Conservation (phyloP, 2,797 vertebrate species). For the Gymnodraco acuticeps region DNA sequence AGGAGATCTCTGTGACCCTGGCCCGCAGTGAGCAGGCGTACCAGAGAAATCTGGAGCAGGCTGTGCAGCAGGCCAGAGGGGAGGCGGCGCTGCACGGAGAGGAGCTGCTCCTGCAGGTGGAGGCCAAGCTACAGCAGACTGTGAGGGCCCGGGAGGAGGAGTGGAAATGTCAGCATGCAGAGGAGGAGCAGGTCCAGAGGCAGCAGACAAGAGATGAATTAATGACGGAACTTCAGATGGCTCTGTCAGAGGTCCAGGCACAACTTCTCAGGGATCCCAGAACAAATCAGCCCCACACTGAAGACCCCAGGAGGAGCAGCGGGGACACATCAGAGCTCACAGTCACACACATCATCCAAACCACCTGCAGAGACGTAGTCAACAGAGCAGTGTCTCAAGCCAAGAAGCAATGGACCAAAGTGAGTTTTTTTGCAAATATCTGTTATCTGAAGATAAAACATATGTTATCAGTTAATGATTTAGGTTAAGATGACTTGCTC, state of each 20-base stretch:
- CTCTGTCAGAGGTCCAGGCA: conserved; percentile 82
- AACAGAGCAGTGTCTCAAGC: conserved; percentile 76
- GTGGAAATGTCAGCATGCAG: conserved; percentile 82
- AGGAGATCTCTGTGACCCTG: conserved; percentile 89
- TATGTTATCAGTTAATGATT: not conserved
- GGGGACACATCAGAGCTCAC: conserved; percentile 32
- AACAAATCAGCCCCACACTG: conserved; percentile 49
- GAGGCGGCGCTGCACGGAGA: conserved; percentile 77
- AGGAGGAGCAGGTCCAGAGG: conserved; percentile 75
- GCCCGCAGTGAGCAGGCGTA: conserved; percentile 86
- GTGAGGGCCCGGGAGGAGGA: conserved; percentile 83
- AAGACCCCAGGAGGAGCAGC: conserved; percentile 45
- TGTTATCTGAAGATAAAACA: not conserved
- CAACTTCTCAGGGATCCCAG: conserved; percentile 63
- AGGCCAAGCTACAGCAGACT: conserved; percentile 84
- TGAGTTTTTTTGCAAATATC: conserved; percentile 67
- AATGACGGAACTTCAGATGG: conserved; percentile 80
- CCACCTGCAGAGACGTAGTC: conserved; percentile 81
- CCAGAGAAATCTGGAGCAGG: conserved; percentile 78
- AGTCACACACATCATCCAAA: conserved; percentile 81
- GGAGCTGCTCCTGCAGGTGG: conserved; percentile 86
- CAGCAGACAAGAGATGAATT: conserved; percentile 81
- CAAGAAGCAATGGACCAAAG: conserved; percentile 87
- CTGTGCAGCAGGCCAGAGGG: conserved; percentile 82
- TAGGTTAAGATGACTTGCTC: not conserved